These are phyloP conservation scores for Drosophila monieri DNA, from an alignment of 2,888 invertebrate species.

Conservation along the genomic window DNA sequence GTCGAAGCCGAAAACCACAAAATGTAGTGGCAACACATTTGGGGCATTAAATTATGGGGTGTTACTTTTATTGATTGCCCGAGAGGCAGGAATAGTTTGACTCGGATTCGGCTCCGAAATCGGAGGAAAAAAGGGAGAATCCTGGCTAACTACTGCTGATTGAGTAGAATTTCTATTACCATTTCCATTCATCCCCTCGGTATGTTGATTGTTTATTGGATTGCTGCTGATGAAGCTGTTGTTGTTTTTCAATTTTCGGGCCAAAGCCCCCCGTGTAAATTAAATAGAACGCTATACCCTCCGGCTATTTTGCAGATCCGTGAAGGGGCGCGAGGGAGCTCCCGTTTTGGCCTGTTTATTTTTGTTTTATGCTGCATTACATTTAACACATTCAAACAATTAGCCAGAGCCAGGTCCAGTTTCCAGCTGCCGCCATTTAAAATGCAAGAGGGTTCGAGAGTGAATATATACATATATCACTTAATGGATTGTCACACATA, in stretches of 20 bases:
- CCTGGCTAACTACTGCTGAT: constrained; percentile 38
- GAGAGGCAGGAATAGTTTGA: constrained; percentile 2
- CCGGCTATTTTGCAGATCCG: constrained; percentile 16
- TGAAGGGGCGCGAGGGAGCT: neutral
- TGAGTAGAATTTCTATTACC: constrained; percentile 40
- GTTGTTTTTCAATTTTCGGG: constrained; percentile 66
- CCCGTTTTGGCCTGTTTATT: constrained; percentile 30
- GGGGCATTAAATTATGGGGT: constrained; percentile 78
- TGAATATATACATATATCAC: constrained; percentile 28
- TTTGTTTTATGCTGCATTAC: constrained; percentile 51
- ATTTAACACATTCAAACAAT: constrained; percentile 63
- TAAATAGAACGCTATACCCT: constrained; percentile 59
- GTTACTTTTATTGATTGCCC: constrained; percentile 77
- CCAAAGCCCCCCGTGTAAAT: constrained; percentile 53
- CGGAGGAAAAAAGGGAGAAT: neutral
- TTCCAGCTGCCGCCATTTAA: constrained; percentile 19
- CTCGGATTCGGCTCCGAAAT: neutral
- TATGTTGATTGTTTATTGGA: constrained; percentile 63
- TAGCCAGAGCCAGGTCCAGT: constrained; percentile 28
- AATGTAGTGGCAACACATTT: constrained; percentile 75
- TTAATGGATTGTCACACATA: constrained; percentile 52
- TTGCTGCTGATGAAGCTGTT: constrained; percentile 41
- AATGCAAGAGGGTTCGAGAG: constrained; percentile 11
- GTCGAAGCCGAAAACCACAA: constrained; percentile 49
- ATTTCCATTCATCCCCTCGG: constrained; percentile 12